Base-by-base conservation (phyloP, 2,113 vertebrate species). In the Saiga tatarica region DNA sequence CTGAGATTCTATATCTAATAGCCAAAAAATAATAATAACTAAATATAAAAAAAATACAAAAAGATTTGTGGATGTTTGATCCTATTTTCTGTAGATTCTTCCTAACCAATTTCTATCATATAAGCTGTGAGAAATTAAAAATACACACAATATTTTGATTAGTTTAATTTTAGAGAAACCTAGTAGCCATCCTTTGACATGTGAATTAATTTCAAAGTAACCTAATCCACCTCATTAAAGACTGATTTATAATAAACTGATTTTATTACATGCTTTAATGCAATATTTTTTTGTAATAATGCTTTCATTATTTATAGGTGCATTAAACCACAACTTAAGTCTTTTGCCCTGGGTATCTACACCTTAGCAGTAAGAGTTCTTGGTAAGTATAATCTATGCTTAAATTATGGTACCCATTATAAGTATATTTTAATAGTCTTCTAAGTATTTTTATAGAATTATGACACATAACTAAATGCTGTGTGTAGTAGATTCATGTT, bases 291-390 rank as follows among this genome's bases (percentile, higher is more conserved):
- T 90, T 4, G 62, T 67, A 82, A 25, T 45, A 50, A 11, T 94
- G 64, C 13, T 50, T 96, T 97, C 76, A 90, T 60, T 64, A 8
- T 16, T 98, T 98, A 97, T 81, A 99, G 99, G 94, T 99, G 99
- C 84, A 99, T 99, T 98, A 99, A 99, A 39, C 99, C 99, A 71
- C 99, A 99, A 81, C 98, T 99, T 62, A 99, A 99, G 98, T 99
- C 99, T 10, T 99, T 99, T 53, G 99, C 99, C 33, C 98, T 99
- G 97, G 99, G 99, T 94, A 99, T 99, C 95, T 99, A 99, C 92
- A 99, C 99, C 1, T 94, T 99, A 98, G 99, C 99, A 82, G 98
- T 99, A 92, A 99, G 99, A 93, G 99, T 99, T 78, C 99, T 99
- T 30, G 99, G 99, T 99, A 98, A 99, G 99, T 99, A 89, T 15